These are phyloP conservation scores for Centropyge bicolor DNA, from an alignment of 2,797 vertebrate genomes.

Conservation along the genomic window DNA sequence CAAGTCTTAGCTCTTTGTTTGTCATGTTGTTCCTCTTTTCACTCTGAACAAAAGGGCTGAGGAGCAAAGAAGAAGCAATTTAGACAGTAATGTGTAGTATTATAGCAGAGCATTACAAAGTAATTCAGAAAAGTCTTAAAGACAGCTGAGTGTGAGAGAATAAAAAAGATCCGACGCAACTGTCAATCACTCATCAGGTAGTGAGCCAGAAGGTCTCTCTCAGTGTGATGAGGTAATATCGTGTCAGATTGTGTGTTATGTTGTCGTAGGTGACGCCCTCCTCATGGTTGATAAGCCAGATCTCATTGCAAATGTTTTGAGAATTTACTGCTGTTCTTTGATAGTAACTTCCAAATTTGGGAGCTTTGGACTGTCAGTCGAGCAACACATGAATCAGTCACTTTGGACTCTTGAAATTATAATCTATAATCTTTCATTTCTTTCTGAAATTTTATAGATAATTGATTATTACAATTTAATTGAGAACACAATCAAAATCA, in stretches of 20 bases:
- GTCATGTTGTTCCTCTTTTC: neutral
- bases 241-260: too few species aligned
- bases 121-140: neutral
- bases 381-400: neutral
- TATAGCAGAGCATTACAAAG: neutral
- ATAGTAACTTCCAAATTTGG: neutral
- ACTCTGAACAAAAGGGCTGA: neutral
- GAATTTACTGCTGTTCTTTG: neutral
- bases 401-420: too few species aligned
- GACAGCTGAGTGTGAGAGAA: neutral
- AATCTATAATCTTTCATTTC: too few species aligned
- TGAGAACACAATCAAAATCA: too few species aligned
- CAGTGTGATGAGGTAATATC: too few species aligned
- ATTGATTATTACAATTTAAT: too few species aligned
- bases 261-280: too few species aligned
- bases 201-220: too few species aligned
- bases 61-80: neutral
- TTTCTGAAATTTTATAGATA: too few species aligned
- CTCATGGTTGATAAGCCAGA: too few species aligned
- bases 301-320: too few species aligned
- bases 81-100: neutral
- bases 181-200: neutral
- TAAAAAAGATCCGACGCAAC: neutral
- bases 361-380: neutral
- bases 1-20: constrained; percentile 9